phyloP scores from a whole-genome alignment of 2,113 vertebrate species.

The Halcyon senegalensis region DNA sequence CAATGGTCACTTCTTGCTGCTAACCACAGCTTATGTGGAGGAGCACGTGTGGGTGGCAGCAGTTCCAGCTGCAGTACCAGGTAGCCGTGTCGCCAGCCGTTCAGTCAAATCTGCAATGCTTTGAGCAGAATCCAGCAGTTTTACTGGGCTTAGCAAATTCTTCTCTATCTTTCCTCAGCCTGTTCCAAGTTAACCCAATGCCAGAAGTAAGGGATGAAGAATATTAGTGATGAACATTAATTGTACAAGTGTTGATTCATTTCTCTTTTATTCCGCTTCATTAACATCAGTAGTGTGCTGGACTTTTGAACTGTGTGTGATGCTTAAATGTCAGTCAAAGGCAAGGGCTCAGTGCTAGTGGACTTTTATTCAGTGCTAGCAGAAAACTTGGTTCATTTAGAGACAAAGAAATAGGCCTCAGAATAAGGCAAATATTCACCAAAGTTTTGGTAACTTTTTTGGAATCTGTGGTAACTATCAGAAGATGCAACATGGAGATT shows the following conservation, averaged over 20 bases:
- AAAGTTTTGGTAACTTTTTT: not conserved
- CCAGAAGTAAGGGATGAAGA: not conserved
- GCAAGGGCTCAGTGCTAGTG: not conserved
- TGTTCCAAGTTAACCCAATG: not conserved
- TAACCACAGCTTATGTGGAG: not conserved
- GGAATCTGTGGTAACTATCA: not conserved
- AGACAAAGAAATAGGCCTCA: not conserved
- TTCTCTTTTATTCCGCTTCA: not conserved
- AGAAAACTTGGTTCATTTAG: not conserved
- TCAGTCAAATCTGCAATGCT: not conserved
- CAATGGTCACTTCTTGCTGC: not conserved
- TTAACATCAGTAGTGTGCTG: not conserved
- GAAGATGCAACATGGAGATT: not conserved
- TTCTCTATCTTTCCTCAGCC: not conserved
- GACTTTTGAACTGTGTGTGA: not conserved
- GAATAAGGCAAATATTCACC: not conserved
- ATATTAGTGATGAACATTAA: not conserved
- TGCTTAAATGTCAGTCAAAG: not conserved
- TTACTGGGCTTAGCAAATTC: not conserved
- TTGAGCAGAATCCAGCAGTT: not conserved
- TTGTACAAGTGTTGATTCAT: not conserved
- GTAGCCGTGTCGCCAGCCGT: not conserved
- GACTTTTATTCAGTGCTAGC: not conserved
- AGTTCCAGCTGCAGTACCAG: not conserved
- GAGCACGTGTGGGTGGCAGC: accelerated